Base-by-base conservation (phyloP, 2,888 invertebrate genomes). In the Dendrolimus pini region DNA sequence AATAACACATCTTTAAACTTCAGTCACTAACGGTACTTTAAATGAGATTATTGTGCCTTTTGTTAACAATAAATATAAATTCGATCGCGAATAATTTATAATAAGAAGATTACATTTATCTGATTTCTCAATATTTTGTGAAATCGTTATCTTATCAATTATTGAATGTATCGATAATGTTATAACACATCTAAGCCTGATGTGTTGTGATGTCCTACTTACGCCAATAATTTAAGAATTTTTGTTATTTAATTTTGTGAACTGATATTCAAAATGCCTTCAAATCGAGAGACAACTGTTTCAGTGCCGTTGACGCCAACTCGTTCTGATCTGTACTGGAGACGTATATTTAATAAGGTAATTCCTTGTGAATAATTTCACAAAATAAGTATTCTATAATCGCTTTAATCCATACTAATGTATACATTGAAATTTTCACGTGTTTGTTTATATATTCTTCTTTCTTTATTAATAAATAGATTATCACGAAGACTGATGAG, bases 291-390 rank as follows among this genome's bases (percentile, higher is more conserved):
- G 66, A 78, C 83, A 7, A 75, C 78, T 53, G 84, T 89, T 59
- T 83, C 88, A 54, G 78, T 90, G 71, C 90, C 89, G 59, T 71
- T 90, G 62, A 85, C 85, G 59, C 88, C 86, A 54, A 85, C 87
- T 12, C 78, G 87, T 67, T 84, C 86, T 10, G 89, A 90, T 75
- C 75, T 86, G 58, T 91, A 91, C 68, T 92, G 92, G 92, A 78
- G 85, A 59, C 77, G 84, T 68, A 83, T 92, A 66, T 92, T 92
- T 68, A 83, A 87, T 65, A 91, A 91, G 85, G 92, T 92, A 82
- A 59, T 9, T 0, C 1, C 18, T 18, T 18, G 18, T 18, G 2
- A 18, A 18, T 18, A 18, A 18, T 18, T 30, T 30, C 30, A 30
- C 30, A 3, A 3, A 6, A 30, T 30, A 30, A 30, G 30, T 30